These are phyloP conservation scores for Plutomurus gul DNA, from an alignment of 1,140 invertebrate genomes.

Conservation along the genomic window DNA sequence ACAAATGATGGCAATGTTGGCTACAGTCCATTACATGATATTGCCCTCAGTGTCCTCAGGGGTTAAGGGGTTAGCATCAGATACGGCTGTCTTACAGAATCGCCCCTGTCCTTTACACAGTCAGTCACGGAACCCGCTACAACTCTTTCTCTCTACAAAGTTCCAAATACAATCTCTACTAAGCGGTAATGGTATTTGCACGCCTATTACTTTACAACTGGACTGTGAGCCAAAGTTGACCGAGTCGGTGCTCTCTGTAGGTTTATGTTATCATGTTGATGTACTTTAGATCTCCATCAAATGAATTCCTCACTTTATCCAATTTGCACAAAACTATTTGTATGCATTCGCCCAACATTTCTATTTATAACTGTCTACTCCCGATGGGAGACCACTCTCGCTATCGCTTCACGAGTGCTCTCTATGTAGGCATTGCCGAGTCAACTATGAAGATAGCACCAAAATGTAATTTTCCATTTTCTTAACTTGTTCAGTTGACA, in stretches of 20 bases:
- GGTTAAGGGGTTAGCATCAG: constrained; percentile 38
- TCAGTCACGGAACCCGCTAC: constrained; percentile 6
- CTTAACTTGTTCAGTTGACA: constrained; percentile 13
- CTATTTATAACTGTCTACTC: background rate
- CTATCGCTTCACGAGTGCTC: too few species aligned
- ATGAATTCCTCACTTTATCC: constrained; percentile 42
- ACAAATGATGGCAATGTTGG: constrained; percentile 48
- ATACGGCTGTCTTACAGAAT: background rate
- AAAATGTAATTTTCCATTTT: too few species aligned
- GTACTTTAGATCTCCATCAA: constrained; percentile 38
- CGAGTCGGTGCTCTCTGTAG: background rate
- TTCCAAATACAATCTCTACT: background rate
- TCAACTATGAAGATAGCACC: too few species aligned
- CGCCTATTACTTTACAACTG: background rate
- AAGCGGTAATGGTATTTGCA: background rate
- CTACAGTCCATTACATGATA: constrained; percentile 39
- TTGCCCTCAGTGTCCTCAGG: constrained; percentile 31
- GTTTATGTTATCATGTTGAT: background rate
- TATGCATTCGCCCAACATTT: constrained; percentile 21
- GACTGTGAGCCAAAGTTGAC: background rate
- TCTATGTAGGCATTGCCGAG: too few species aligned
- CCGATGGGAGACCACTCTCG: background rate
- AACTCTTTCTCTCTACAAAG: background rate
- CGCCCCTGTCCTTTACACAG: background rate
- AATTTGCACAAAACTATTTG: constrained; percentile 50